phyloP scores from a whole-genome alignment of 2,888 invertebrate genomes.

The Caenorhabditis sulstoni region DNA sequence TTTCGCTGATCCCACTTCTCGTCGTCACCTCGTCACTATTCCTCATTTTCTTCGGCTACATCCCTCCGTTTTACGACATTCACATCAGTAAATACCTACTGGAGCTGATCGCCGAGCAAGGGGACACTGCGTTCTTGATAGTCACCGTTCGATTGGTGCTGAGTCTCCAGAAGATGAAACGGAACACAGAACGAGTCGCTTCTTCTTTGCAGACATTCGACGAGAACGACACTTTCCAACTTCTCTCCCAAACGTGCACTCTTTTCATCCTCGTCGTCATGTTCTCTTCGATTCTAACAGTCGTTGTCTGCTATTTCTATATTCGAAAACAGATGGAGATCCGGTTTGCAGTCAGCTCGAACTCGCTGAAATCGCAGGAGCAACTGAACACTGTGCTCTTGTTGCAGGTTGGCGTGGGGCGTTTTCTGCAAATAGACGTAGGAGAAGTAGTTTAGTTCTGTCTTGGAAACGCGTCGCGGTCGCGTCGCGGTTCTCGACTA shows the following conservation, averaged over 20 bases:
- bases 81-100: conserved; percentile 17
- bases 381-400: conserved; percentile 36
- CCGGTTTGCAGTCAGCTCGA: conserved; percentile 19
- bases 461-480: too few relatives aligned
- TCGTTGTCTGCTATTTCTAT: conserved; percentile 16
- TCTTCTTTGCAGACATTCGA: conserved; percentile 20
- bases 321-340: conserved; percentile 29
- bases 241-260: conserved; percentile 34
- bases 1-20: conserved; percentile 19
- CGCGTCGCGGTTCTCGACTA: too few relatives aligned
- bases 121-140: conserved; percentile 33
- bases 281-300: conserved; percentile 33
- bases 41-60: conserved; percentile 33
- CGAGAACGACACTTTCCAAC: conserved; percentile 19
- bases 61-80: conserved; percentile 35
- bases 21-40: conserved; percentile 16
- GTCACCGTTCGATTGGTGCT: conserved; percentile 39
- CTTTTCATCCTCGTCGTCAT: conserved; percentile 38
- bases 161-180: conserved; percentile 1
- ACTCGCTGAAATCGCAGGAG: conserved; percentile 34
- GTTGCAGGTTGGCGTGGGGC: too few relatives aligned
- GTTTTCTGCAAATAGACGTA: neutral
- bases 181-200: too few relatives aligned
- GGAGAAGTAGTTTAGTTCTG: too few relatives aligned
- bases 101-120: conserved; percentile 32